phyloP scores from a whole-genome alignment of 30 jellyfish, hydroid and myxozoan species.

The Catostylus mosaicus region DNA sequence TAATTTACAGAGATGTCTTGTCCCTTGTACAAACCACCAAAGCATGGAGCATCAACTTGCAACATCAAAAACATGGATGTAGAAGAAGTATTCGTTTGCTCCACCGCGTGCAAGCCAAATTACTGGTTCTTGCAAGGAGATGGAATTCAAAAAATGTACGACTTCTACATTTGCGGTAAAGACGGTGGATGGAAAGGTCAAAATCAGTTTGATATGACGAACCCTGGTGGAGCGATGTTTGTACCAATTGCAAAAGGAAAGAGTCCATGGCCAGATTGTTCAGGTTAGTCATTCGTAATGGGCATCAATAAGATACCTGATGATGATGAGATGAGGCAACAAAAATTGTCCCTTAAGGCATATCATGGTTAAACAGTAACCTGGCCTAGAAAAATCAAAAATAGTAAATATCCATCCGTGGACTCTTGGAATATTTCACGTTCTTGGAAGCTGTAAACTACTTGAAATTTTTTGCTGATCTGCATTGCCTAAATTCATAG shows the following conservation, averaged over 20 bases:
- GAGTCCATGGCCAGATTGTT: constrained; percentile 93
- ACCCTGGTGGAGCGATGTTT: constrained; percentile 32
- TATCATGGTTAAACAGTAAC: too few species aligned
- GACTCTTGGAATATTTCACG: too few species aligned
- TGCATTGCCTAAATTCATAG: too few species aligned
- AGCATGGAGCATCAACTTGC: constrained; percentile 89
- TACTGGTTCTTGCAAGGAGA: constrained; percentile 79
- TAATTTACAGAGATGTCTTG: constrained; percentile 61
- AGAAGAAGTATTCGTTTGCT: constrained; percentile 77
- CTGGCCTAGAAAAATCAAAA: too few species aligned
- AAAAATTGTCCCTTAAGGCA: too few species aligned
- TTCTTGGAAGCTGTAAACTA: too few species aligned
- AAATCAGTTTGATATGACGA: constrained; percentile 46
- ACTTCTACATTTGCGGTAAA: constrained; percentile 83
- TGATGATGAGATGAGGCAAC: too few species aligned
- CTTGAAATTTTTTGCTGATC: too few species aligned
- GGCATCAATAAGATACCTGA: neutral
- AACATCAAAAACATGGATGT: constrained; percentile 72
- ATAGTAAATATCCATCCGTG: too few species aligned
- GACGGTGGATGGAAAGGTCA: constrained; percentile 96
- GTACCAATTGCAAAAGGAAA: constrained; percentile 70
- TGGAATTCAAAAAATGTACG: constrained; percentile 54
- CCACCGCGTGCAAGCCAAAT: constrained; percentile 75
- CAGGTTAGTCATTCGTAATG: constrained; percentile 51
- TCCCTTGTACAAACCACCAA: constrained; percentile 84